Conservation (phyloP, 2,797 vertebrate species). For the Ptychadena robeensis region DNA sequence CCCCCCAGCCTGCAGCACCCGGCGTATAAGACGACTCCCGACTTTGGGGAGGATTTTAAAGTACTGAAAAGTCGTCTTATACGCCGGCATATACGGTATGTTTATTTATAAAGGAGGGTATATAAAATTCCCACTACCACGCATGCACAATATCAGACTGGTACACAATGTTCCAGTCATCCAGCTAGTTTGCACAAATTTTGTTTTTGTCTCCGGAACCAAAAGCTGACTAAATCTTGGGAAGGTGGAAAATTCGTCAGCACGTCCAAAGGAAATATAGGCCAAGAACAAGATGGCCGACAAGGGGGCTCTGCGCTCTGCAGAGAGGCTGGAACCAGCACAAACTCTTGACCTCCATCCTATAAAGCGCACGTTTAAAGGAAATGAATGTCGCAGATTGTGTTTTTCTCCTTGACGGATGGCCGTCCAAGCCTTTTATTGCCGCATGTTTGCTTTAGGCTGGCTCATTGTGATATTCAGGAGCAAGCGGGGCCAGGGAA, state of each 20-base stretch:
- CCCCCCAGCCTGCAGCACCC: no score
- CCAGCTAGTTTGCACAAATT: conserved; percentile 3
- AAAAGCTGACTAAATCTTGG: conserved; percentile 5
- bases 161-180: conserved; percentile 32
- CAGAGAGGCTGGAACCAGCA: conserved; percentile 31
- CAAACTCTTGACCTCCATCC: conserved; percentile 46
- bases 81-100: no score
- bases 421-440: conserved; percentile 54
- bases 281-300: conserved; percentile 59
- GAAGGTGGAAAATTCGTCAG: conserved; percentile 42
- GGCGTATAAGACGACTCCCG: no score
- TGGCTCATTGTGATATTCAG: conserved; percentile 55
- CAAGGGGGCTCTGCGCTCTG: conserved; percentile 2
- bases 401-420: conserved; percentile 53
- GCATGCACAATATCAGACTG: no score
- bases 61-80: no score
- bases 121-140: no score
- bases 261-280: conserved; percentile 12
- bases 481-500: conserved; percentile 29
- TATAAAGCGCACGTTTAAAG: conserved; percentile 35
- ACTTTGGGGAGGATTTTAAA: no score
- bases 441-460: conserved; percentile 40
- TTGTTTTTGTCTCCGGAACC: conserved; percentile 19
- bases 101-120: no score
- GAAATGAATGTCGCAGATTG: conserved; percentile 52